Percentiles rank a stretch among this genome's conserved stretches.
phyloP scores from a whole-genome alignment of 2,797 vertebrate species.

The Remorina albescens region DNA sequence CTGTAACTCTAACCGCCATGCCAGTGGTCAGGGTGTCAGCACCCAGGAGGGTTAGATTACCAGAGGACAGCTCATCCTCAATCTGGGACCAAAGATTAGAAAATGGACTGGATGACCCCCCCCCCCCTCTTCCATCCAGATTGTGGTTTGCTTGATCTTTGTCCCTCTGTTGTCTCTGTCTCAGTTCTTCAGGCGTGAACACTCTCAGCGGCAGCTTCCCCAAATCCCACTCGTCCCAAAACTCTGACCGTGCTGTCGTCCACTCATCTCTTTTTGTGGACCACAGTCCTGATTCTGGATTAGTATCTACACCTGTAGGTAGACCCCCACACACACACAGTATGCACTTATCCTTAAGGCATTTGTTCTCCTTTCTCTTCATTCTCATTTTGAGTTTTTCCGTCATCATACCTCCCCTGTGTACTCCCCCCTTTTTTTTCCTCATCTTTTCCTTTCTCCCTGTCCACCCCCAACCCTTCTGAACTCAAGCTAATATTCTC shows the following conservation, averaged over 20 bases:
- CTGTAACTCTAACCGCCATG: conserved; percentile 80
- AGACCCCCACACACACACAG: conserved; percentile 2
- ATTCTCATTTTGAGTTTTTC: no score
- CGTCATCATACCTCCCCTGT: no score
- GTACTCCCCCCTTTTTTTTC: no score
- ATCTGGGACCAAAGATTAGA: conserved; percentile 6
- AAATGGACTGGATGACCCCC: background rate
- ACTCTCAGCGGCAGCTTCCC: conserved; percentile 83
- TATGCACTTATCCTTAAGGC: no score
- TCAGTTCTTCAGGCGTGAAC: conserved; percentile 91
- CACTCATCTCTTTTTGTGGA: conserved; percentile 70
- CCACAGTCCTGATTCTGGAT: conserved; percentile 84
- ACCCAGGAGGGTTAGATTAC: conserved; percentile 74
- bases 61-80: conserved; percentile 29
- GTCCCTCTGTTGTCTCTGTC: background rate
- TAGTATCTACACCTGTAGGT: conserved; percentile 88
- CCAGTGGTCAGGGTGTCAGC: conserved; percentile 76
- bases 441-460: no score
- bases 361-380: no score
- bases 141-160: background rate
- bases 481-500: no score
- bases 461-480: no score
- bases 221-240: conserved; percentile 81
- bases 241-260: conserved; percentile 78
- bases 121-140: background rate